Evolutionary conservation across 1,140 invertebrate genomes (phyloP).

Genomic region (Solenopsis fugax): DNA sequence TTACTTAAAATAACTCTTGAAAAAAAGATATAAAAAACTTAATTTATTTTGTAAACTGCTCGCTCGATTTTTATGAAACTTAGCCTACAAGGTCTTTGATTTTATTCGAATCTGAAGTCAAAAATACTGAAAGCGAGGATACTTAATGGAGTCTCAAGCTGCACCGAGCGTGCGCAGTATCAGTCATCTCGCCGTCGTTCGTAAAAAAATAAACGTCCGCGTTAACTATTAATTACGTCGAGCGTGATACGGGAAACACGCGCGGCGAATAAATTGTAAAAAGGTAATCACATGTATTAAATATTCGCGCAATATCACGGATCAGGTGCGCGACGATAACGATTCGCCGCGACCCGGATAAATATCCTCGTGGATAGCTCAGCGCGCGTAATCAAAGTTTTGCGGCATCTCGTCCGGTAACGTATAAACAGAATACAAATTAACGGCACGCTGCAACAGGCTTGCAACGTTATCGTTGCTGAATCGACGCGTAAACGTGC

Average conservation of each 20-base stretch:
- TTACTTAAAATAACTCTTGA: too few species aligned
- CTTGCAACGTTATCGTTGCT: conserved; percentile 3
- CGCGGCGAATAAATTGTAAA: conserved; percentile 51
- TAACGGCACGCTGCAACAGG: conserved; percentile 15
- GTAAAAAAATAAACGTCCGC: conserved; percentile 29
- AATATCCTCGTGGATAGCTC: conserved; percentile 37
- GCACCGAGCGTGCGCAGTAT: background rate
- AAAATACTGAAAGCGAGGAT: too few species aligned
- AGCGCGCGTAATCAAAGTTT: conserved; percentile 45
- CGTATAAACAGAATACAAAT: conserved; percentile 59
- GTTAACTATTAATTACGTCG: conserved; percentile 51
- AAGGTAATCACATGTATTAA: conserved; percentile 53
- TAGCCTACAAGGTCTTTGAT: too few species aligned
- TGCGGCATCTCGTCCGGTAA: conserved; percentile 20
- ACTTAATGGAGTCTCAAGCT: conserved; percentile 30
- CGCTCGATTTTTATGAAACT: too few species aligned
- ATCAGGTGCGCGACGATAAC: conserved; percentile 41
- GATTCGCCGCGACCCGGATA: conserved; percentile 15
- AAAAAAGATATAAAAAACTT: too few species aligned
- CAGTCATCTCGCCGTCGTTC: background rate
- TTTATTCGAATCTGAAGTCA: too few species aligned
- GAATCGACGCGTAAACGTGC: conserved; percentile 30
- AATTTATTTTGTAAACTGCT: too few species aligned
- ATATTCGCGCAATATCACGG: conserved; percentile 47
- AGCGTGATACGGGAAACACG: background rate